Evolutionary conservation across 2,113 vertebrate species (phyloP), one percentile per base, ranked within the genome.

Genomic region (Strix aluco): DNA sequence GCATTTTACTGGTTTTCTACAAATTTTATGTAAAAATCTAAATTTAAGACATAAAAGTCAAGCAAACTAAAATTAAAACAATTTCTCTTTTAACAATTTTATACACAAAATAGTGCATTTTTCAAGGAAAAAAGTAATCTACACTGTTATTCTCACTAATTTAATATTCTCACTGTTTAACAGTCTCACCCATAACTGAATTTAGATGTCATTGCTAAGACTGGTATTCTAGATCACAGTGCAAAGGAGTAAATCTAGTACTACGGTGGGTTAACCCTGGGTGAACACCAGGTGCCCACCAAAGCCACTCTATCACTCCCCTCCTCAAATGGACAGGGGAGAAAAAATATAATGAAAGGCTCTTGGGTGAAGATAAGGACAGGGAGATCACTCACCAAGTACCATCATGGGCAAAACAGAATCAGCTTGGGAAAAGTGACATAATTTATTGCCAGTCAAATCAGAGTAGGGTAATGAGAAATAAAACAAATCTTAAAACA

Each of bases 31-130:
- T 46, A 71, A 47, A 92, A 92, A 49, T 29, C 72, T 95, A 86
- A 94, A 90, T 88, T 93, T 77, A 59, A 93, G 42, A 59, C 29
- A 74, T 92, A 81, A 83, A 93, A 91, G 51, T 81, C 57, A 92
- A 83, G 34, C 2, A 80, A 96, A 79, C 38, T 79, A 49, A 90
- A 95, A 96, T 94, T 79, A 95, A 94, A 95, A 59, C 79, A 90
- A 90, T 95, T 80, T 91, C 8, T 94, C 81, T 92, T 85, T 79
- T 70, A 86, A 78, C 22, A 77, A 21, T 81, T 90, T 83, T 81
- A n/a, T 30, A 83, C 66, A 34, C 51, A 90, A 81, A 69, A 26
- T 15, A 54, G 25, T 55, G 7, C 5, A 83, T 77, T 92, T 96
- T 90, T 87, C 51, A 86, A 81, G 38, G 75, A 88, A 90, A 90